Conservation (phyloP, 1,140 invertebrate species). For the Teleopsis dalmanni region DNA sequence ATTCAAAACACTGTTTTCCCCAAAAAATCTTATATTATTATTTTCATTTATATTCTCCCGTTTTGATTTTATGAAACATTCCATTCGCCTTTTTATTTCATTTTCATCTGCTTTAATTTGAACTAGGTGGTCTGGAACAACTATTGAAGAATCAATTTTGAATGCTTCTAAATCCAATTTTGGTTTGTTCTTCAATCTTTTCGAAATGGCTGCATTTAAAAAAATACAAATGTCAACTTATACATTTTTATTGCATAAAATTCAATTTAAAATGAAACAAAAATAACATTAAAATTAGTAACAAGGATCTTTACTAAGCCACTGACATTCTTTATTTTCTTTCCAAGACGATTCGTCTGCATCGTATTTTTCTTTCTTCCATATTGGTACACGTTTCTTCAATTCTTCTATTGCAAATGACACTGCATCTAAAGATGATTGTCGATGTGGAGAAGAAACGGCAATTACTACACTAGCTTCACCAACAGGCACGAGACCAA, state of each 20-base stretch:
- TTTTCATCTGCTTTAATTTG: slow-evolving; percentile 51
- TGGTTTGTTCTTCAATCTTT: background rate
- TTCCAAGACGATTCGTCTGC: slow-evolving; percentile 58
- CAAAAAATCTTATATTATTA: slow-evolving; percentile 61
- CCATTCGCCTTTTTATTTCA: slow-evolving; percentile 51
- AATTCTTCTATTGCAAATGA: slow-evolving; percentile 76
- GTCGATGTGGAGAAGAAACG: slow-evolving; percentile 77
- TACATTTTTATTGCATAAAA: too few relatives aligned
- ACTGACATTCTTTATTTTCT: slow-evolving; percentile 70
- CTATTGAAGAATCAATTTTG: slow-evolving; percentile 31
- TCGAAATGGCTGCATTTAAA: too few relatives aligned
- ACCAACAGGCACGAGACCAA: slow-evolving; percentile 76
- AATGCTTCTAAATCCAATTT: slow-evolving; percentile 28
- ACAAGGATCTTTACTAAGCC: slow-evolving; percentile 45
- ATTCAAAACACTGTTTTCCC: slow-evolving; percentile 15
- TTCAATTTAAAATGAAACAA: too few relatives aligned
- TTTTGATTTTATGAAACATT: slow-evolving; percentile 56
- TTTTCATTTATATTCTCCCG: slow-evolving; percentile 55
- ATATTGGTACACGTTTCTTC: slow-evolving; percentile 85
- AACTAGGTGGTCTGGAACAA: slow-evolving; percentile 46
- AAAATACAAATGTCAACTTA: background rate
- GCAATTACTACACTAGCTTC: slow-evolving; percentile 89
- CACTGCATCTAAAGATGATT: slow-evolving; percentile 74
- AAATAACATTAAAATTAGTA: background rate
- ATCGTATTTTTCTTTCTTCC: slow-evolving; percentile 92